Conservation (phyloP, 2,888 invertebrate genomes). For the Tenthredo amoena region DNA sequence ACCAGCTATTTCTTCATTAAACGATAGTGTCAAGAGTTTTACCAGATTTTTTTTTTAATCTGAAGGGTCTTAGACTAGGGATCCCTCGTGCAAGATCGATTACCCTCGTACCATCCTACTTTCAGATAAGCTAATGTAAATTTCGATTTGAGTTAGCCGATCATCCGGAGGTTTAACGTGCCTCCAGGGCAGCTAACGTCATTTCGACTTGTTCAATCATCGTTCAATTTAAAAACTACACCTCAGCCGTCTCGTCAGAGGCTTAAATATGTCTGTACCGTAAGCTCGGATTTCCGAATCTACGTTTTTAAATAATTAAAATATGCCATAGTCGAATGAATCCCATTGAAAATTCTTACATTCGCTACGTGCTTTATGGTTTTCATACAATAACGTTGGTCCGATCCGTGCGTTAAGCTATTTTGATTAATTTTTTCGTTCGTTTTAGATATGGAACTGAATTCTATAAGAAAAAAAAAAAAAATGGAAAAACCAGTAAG, state of each 20-base stretch:
- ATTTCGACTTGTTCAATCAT: neutral
- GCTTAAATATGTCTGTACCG: neutral
- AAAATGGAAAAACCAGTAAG: neutral
- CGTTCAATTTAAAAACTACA: neutral
- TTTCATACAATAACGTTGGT: neutral
- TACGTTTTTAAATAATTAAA: neutral
- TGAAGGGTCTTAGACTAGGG: neutral
- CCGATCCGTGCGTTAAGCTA: neutral
- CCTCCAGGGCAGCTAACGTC: neutral
- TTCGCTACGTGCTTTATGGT: neutral
- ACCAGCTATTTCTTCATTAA: no score
- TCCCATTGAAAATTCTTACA: neutral
- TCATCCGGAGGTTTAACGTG: neutral
- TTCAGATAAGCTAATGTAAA: slow-evolving; percentile 1
- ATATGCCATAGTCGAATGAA: neutral
- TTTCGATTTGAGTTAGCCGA: slow-evolving; percentile 4
- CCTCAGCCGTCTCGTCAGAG: neutral
- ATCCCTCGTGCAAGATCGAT: neutral
- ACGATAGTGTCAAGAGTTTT: neutral
- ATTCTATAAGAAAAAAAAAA: neutral
- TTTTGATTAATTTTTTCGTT: neutral
- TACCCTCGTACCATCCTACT: neutral
- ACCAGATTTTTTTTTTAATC: neutral
- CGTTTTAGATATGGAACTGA: neutral
- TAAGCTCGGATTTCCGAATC: neutral